These are phyloP conservation scores for Allygus modestus DNA, from an alignment of 2,888 invertebrate species.

Conservation along the genomic window DNA sequence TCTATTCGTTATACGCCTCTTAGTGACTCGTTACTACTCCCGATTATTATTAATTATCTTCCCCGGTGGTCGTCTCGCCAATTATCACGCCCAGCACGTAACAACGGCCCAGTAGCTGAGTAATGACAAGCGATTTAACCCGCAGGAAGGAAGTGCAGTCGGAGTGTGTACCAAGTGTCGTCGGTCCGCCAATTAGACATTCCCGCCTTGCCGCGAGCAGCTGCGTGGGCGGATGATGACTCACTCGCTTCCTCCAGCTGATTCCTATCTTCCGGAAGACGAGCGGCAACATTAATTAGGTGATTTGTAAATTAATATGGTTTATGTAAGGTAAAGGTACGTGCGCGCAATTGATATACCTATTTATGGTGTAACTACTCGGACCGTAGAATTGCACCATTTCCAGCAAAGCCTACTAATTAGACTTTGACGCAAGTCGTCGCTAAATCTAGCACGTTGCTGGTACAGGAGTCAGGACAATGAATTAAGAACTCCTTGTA, in stretches of 20 bases:
- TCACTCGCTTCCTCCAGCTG: conserved; percentile 34
- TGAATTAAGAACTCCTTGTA: too few relatives aligned
- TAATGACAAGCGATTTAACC: conserved; percentile 8
- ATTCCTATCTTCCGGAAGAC: conserved; percentile 25
- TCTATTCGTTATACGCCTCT: too few relatives aligned
- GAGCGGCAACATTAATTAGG: conserved; percentile 1
- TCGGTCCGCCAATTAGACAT: conserved; percentile 20
- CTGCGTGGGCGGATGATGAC: conserved; percentile 23
- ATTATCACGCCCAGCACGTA: background rate
- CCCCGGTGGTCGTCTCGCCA: background rate
- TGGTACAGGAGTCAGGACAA: too few relatives aligned
- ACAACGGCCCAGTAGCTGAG: background rate
- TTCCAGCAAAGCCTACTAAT: too few relatives aligned
- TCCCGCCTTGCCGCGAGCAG: conserved; percentile 18
- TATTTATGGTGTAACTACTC: too few relatives aligned
- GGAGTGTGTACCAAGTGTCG: background rate
- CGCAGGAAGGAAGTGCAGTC: conserved; percentile 8
- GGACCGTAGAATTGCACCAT: too few relatives aligned
- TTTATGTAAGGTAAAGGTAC: background rate
- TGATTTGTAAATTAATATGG: conserved; percentile 15
- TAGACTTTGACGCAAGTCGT: too few relatives aligned
- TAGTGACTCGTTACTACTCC: too few relatives aligned
- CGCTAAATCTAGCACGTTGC: too few relatives aligned
- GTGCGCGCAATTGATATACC: background rate
- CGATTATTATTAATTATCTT: background rate